These are phyloP conservation scores for Empis livida DNA, from an alignment of 2,888 invertebrate genomes.

Conservation along the genomic window DNA sequence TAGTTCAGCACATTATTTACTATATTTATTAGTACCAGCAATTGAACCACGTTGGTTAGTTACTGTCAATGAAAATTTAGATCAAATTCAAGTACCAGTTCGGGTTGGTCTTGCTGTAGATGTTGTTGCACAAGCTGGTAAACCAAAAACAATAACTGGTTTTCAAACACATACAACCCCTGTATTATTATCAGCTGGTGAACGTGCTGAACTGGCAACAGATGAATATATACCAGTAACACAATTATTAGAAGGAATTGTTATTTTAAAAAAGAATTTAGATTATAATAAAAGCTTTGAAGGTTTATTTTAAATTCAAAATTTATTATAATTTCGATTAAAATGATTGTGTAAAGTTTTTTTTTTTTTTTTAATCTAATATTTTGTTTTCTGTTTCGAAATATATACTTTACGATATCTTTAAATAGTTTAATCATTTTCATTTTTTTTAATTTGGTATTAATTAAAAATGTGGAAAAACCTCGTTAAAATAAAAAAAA, in stretches of 20 bases:
- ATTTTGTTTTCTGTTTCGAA: too few species aligned
- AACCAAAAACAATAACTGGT: slow-evolving; percentile 94
- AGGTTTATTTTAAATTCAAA: too few species aligned
- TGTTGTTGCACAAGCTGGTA: slow-evolving; percentile 93
- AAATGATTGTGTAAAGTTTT: too few species aligned
- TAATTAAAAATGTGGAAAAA: too few species aligned
- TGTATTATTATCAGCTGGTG: slow-evolving; percentile 85
- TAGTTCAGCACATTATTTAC: slow-evolving; percentile 81
- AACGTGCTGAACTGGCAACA: slow-evolving; percentile 88
- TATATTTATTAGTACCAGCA: slow-evolving; percentile 87
- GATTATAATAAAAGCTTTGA: too few species aligned
- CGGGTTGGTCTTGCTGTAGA: slow-evolving; percentile 85
- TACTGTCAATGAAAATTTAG: slow-evolving; percentile 83
- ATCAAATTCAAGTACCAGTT: slow-evolving; percentile 79
- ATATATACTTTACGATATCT: too few species aligned
- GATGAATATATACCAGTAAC: slow-evolving; percentile 86
- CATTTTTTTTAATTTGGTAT: too few species aligned
- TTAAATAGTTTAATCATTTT: too few species aligned
- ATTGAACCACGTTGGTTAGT: slow-evolving; percentile 96
- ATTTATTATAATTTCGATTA: too few species aligned
- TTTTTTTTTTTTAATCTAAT: too few species aligned
- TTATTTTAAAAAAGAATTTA: slow-evolving; percentile 77
- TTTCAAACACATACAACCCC: slow-evolving; percentile 97
- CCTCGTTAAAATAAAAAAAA: too few species aligned
- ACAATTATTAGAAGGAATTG: slow-evolving; percentile 92